Evolutionary conservation across 2,113 vertebrate species (phyloP).

Genomic region (Ornithorhynchus anatinus): DNA sequence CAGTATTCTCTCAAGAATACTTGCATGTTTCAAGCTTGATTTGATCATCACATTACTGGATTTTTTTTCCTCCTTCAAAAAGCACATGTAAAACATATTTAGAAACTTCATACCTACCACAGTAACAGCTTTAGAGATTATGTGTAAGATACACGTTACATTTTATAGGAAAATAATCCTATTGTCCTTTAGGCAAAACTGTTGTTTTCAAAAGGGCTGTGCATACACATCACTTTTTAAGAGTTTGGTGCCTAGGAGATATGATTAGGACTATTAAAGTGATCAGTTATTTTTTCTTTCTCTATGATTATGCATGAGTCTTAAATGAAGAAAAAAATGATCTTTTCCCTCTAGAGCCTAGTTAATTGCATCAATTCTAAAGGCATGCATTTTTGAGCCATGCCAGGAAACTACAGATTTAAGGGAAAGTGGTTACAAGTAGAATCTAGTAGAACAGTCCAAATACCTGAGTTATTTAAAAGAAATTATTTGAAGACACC

Average conservation of each 20-base stretch:
- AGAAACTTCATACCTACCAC: constrained; percentile 14
- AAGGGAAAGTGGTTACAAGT: constrained; percentile 18
- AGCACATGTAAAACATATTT: background rate
- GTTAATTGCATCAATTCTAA: constrained; percentile 22
- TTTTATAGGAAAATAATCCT: background rate
- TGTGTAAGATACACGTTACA: background rate
- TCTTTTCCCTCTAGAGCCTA: background rate
- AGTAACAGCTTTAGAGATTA: background rate
- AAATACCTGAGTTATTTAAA: constrained; percentile 26
- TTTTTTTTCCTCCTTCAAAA: background rate
- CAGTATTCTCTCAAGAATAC: background rate
- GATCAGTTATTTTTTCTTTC: constrained; percentile 10
- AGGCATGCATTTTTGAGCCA: background rate
- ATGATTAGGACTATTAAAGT: constrained; percentile 3
- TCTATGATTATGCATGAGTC: background rate
- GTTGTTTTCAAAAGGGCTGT: background rate
- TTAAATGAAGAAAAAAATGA: background rate
- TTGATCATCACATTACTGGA: background rate
- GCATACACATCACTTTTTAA: constrained; percentile 6
- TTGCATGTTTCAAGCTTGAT: background rate
- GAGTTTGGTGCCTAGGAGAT: constrained; percentile 12
- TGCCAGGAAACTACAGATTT: background rate
- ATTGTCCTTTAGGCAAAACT: constrained; percentile 23
- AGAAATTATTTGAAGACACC: background rate
- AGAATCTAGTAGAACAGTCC: background rate